Evolutionary conservation across 1,140 invertebrate species (phyloP), one percentile per base, ranked within the genome.

Genomic region (Drosophila tropicalis): DNA sequence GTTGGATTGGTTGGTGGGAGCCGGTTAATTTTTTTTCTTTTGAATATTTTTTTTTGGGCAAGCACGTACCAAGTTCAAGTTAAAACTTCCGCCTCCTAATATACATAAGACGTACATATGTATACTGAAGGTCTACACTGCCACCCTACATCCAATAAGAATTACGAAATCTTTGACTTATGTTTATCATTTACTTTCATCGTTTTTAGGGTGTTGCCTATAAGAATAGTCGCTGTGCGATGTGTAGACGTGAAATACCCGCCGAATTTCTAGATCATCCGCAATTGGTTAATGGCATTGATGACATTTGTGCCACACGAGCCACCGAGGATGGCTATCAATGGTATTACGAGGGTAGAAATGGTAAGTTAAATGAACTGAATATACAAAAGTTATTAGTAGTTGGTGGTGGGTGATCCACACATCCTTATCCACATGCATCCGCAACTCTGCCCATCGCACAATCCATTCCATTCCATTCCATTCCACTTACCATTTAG

Each of bases 311-410:
- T 70, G 91, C 81, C 51, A 90, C 86, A 10, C 93, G 93, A 69
- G 79, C 91, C 54, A 93, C 93, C 63, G 95, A 96, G 81, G 96
- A 96, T 82, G 95, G 95, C 10, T 97, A 96, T 90, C 96, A 98
- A 79, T 99, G 98, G 98, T 99, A 97, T 93, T 99, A 99, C 92
- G 97, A 98, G 94, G 97, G 98, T 22, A 93, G 96, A 85, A 97
- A 97, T 94, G 96, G 97, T 97, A 94, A 94, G 92, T 25, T 25
- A 4, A 4, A 3, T 25, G 2, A 3, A 25, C 0, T 91, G 90
- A 12, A 55, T 29, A 29, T 6, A 17, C n/a, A 6, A n/a, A 60
- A 36, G 67, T 29, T 25, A 32, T 0, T 7, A 15, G 19, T 64
- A 72, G 51, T 54, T 75, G 80, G 71, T 82, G 70, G 34, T 61